Conservation (phyloP, 2,113 vertebrate genomes). For the Syngnathoides biaculeatus region DNA sequence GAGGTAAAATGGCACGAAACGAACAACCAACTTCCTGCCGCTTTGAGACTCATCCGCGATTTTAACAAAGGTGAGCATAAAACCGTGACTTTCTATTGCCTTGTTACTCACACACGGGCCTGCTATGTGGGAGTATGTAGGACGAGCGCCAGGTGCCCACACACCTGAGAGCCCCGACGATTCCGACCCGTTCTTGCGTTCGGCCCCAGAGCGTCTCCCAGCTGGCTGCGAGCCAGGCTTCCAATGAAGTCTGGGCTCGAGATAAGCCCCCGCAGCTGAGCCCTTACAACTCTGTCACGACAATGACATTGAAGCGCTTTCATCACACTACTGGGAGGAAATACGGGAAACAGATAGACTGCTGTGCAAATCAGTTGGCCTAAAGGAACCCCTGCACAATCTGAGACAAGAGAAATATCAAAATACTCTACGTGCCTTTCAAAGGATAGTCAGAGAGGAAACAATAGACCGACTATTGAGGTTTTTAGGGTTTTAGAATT, state of each 20-base stretch:
- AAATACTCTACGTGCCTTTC: too few species aligned
- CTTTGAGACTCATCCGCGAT: background rate
- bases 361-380: background rate
- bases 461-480: background rate
- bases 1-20: background rate
- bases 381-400: background rate
- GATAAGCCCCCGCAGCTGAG: slow-evolving; percentile 42
- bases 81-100: background rate
- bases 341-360: background rate
- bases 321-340: slow-evolving; percentile 1
- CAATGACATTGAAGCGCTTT: slow-evolving; percentile 2
- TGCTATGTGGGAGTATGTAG: background rate
- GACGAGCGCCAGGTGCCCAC: slow-evolving; percentile 5
- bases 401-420: background rate
- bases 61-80: background rate
- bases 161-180: slow-evolving; percentile 23
- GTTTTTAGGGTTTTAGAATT: background rate
- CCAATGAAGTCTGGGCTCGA: slow-evolving; percentile 29
- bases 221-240: slow-evolving; percentile 33
- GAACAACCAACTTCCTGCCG: background rate
- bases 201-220: slow-evolving; percentile 43
- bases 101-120: background rate
- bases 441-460: too few species aligned
- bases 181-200: slow-evolving; percentile 17
- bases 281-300: slow-evolving; percentile 19